Evolutionary conservation across 2,797 vertebrate species (phyloP).

Genomic region (Sebastes vulpes): DNA sequence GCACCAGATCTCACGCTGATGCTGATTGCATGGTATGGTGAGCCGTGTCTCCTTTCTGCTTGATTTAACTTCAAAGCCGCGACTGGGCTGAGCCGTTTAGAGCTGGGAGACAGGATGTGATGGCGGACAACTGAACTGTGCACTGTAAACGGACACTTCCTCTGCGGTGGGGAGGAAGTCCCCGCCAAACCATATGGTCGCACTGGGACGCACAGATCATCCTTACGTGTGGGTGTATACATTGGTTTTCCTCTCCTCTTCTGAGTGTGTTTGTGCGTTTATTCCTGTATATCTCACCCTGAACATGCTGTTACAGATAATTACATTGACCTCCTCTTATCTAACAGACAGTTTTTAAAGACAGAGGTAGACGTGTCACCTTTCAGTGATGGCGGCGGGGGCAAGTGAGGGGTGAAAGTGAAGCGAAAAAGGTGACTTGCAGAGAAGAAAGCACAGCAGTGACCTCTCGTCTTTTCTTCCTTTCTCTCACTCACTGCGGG

Average conservation of each 20-base stretch:
- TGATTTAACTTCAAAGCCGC: slow-evolving; percentile 74
- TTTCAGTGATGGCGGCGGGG: slow-evolving; percentile 45
- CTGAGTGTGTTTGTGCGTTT: slow-evolving; percentile 42
- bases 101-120: slow-evolving; percentile 70
- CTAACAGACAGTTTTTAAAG: slow-evolving; percentile 51
- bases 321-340: slow-evolving; percentile 74
- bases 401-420: slow-evolving; percentile 65
- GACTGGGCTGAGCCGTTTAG: slow-evolving; percentile 56
- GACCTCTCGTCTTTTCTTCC: slow-evolving; percentile 68
- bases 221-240: slow-evolving; percentile 27
- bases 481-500: slow-evolving; percentile 41
- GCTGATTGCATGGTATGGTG: slow-evolving; percentile 62
- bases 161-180: slow-evolving; percentile 73
- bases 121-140: slow-evolving; percentile 71
- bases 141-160: slow-evolving; percentile 80
- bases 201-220: slow-evolving; percentile 62
- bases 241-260: slow-evolving; percentile 34
- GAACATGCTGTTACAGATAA: slow-evolving; percentile 67
- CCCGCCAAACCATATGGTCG: slow-evolving; percentile 77
- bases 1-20: slow-evolving; percentile 45
- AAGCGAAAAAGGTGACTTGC: slow-evolving; percentile 70
- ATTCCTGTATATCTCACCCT: slow-evolving; percentile 25
- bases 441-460: slow-evolving; percentile 74
- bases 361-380: slow-evolving; percentile 6
- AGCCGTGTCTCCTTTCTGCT: slow-evolving; percentile 71